Base-by-base conservation (phyloP, 2,888 invertebrate genomes). In the Apotomis turbidana region DNA sequence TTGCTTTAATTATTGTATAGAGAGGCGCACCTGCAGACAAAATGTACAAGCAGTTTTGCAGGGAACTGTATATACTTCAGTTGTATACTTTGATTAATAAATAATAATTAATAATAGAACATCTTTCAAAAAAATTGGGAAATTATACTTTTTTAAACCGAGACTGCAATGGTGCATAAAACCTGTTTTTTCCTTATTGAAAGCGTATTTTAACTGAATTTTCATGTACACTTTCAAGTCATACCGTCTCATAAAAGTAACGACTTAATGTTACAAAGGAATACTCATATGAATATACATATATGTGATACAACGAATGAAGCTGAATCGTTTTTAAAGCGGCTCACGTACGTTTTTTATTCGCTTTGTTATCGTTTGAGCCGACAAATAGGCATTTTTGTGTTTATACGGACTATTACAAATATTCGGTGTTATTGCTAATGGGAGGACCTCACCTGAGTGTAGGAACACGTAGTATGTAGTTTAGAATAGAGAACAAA, bases 301-400 rank as follows among this genome's bases (percentile, higher is more conserved):
- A 44, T n/a, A 54, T 10, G 51, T 55, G 13, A 36, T n/a, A 36
- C 38, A 49, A 51, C 57, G 51, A 36, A 13, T 54, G 49, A 15
- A 15, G 10, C 13, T 10, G 44, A 4, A 57, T 44, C 54, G 38
- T 10, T 55, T 46, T 5, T 68, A 49, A 68, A 72, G n/a, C 54
- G 54, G 44, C 68, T 68, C 72, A 72, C 72, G 72, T 72, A 63
- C 68, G 52, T 68, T 68, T 72, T 72, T 72, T 72, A 72, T 68
- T 44, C 63, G 51, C 15, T 63, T 72, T 72, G 68, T 68, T 68
- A 62, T 68, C 72, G 63, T 68, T 68, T 12, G 44, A 61, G 57
- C 58, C 58, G 72, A 63, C 68, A 63, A 72, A 72, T 68, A 52
- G 68, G 71, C 49, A 44, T 59, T 38, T 62, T 62, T 13, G 58